These are phyloP conservation scores for Camelus bactrianus DNA, from an alignment of 2,113 vertebrate genomes.

Conservation along the genomic window DNA sequence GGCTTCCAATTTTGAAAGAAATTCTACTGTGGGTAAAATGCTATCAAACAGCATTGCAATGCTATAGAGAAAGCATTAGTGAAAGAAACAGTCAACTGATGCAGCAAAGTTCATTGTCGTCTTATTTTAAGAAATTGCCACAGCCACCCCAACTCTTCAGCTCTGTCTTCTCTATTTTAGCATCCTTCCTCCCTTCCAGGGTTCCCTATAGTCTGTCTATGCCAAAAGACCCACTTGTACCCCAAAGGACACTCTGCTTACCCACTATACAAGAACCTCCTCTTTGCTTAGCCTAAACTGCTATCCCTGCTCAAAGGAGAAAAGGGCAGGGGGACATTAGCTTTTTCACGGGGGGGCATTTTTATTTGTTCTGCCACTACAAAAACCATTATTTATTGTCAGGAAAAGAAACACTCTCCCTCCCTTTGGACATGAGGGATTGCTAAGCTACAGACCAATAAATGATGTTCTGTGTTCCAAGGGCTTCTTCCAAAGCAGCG, in stretches of 20 bases:
- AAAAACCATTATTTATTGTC: not conserved
- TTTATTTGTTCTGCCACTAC: not conserved
- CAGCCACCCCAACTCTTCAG: too few species aligned
- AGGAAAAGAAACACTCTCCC: not conserved
- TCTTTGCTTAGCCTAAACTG: constrained; percentile 1
- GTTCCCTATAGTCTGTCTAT: not conserved
- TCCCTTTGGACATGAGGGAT: not conserved
- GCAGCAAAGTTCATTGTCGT: too few species aligned
- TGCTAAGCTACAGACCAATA: not conserved
- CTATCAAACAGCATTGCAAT: too few species aligned
- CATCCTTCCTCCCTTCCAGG: not conserved
- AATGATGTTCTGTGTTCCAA: constrained; percentile 52
- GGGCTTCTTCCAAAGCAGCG: not conserved
- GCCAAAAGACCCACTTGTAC: not conserved
- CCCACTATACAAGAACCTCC: not conserved
- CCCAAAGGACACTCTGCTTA: not conserved
- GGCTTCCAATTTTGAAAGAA: not conserved
- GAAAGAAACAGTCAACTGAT: too few species aligned
- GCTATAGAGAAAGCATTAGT: too few species aligned
- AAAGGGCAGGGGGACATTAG: not conserved
- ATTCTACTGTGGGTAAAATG: too few species aligned
- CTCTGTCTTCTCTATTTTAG: not conserved
- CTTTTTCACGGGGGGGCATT: not conserved
- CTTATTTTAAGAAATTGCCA: too few species aligned
- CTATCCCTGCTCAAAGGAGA: not conserved